These are phyloP conservation scores for Cydia fagiglandana DNA, from an alignment of 1,140 invertebrate genomes.

Conservation along the genomic window DNA sequence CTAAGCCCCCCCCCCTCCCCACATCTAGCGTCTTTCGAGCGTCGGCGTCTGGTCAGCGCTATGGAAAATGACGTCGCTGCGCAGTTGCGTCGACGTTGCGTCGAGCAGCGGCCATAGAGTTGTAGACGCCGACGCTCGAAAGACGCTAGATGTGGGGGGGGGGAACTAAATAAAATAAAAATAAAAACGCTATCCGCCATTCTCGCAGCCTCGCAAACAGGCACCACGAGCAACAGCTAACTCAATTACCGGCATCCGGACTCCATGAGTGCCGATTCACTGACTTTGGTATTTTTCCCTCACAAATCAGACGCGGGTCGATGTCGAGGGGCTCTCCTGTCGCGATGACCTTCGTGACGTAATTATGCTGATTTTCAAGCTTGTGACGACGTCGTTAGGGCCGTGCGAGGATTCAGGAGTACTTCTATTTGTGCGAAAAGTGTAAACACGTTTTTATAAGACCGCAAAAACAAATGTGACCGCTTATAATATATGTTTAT, in stretches of 20 bases:
- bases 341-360: conserved; percentile 25
- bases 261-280: conserved; percentile 66
- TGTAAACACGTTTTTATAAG: background rate
- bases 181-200: conserved; percentile 37
- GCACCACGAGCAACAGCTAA: conserved; percentile 59
- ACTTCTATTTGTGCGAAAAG: background rate
- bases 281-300: conserved; percentile 51
- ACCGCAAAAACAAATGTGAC: too few relatives aligned
- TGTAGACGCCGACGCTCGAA: too few relatives aligned
- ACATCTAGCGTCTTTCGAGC: too few relatives aligned
- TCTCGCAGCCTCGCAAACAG: conserved; percentile 49
- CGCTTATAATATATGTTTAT: too few relatives aligned
- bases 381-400: background rate
- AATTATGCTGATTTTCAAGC: conserved; percentile 16
- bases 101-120: too few relatives aligned
- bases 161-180: too few relatives aligned
- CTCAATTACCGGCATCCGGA: conserved; percentile 70
- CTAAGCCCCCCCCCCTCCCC: too few relatives aligned
- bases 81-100: too few relatives aligned
- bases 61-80: too few relatives aligned
- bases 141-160: too few relatives aligned
- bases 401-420: background rate
- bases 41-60: too few relatives aligned
- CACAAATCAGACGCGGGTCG: conserved; percentile 31
- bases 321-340: background rate